Evolutionary conservation across 1,140 invertebrate species (phyloP), one percentile per base, ranked within the genome.

Genomic region (Monomorium pharaonis): DNA sequence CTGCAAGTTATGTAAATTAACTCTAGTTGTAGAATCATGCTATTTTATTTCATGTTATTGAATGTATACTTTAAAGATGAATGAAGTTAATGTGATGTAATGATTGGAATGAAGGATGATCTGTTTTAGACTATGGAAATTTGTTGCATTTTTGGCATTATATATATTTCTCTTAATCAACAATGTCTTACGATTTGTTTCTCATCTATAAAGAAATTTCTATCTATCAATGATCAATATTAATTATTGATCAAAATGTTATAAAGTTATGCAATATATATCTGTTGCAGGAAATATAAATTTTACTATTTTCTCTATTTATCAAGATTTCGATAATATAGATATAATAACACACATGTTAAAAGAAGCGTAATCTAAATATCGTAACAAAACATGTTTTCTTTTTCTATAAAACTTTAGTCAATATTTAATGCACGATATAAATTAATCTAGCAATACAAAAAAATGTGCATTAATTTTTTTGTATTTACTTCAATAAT

Each of bases 1-100:
- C 42, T 88, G 91, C 91, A 92, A 91, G 49, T 86, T 91, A 88
- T 91, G 91, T 92, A 92, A 92, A 92, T 91, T 89, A 92, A 90
- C 65, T 88, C 63, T 21, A 86, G 74, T 72, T 37, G 30, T 91
- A 90, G 72, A 83, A 84, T 81, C 30, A 3, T 37, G 27, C 86
- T 47, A 87, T 47, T 84, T 84, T 84, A 47, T 5, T 78, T 87
- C 86, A 62, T 81, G 92, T 67, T 87, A 78, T 76, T 83, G 49
- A 90, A 90, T 91, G 89, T 91, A 91, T 80, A 91, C 88, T 91
- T 92, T 91, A 86, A 90, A 62, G 63, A 90, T 78, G 90, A 88
- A 88, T 63, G 65, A 86, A 88, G 77, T 85, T 90, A 86, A 86
- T 89, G 78, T 89, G 72, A 88, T 58, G 47, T 12, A 54, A 10